A percentile compares a stretch with the other conserved stretches of the same genome.
phyloP scores from a whole-genome alignment of 2,113 vertebrate species.

The Otus sunia region DNA sequence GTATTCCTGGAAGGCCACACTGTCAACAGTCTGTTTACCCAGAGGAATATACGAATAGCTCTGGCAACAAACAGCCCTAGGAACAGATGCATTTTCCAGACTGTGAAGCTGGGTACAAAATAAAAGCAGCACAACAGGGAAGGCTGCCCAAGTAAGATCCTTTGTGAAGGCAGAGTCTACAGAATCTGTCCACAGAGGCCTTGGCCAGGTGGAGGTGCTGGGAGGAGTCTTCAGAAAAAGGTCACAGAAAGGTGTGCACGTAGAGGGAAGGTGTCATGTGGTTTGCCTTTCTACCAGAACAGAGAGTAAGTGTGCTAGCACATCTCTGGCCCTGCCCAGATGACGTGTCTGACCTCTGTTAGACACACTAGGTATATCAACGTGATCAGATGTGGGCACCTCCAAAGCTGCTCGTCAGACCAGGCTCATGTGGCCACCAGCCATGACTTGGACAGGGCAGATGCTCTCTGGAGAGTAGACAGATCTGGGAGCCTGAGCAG shows the following conservation, averaged over 20 bases:
- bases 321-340: not conserved
- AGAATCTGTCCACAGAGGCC: not conserved
- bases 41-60: not conserved
- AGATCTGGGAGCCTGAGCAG: not conserved
- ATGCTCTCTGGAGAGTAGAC: not conserved
- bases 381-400: not conserved
- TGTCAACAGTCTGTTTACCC: slow-evolving; percentile 13
- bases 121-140: not conserved
- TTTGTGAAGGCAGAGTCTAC: not conserved
- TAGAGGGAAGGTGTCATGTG: not conserved
- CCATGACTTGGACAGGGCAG: not conserved
- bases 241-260: not conserved
- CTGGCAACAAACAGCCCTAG: not conserved
- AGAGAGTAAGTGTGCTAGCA: not conserved
- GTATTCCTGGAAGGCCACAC: slow-evolving; percentile 37
- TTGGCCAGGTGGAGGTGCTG: not conserved
- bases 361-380: not conserved
- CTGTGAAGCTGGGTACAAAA: not conserved
- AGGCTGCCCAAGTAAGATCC: not conserved
- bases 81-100: not conserved
- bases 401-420: not conserved
- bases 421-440: not conserved
- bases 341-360: fast-evolving
- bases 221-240: not conserved
- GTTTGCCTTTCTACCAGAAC: not conserved